Percentiles rank a stretch among this genome's conserved stretches.
Conservation (phyloP, 2,797 vertebrate genomes). For the Acrocephalus scirpaceus region DNA sequence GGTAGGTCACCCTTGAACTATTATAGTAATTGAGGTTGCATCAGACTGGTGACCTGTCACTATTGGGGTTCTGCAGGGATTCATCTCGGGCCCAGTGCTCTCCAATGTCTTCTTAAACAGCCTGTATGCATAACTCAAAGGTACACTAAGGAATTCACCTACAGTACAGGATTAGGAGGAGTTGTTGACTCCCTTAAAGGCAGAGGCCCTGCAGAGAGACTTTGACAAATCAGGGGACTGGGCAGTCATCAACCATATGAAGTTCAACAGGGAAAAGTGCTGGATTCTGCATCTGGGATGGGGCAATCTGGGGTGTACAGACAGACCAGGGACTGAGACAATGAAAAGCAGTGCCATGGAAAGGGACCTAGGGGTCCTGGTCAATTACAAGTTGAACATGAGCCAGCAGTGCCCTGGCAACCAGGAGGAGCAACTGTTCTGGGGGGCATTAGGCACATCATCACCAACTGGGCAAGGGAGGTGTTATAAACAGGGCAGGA, state of each 20-base stretch:
- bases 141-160: not conserved
- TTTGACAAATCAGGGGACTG: too few species aligned
- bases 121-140: too few species aligned
- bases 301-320: not conserved
- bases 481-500: too few species aligned
- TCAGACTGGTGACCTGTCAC: rapidly evolving
- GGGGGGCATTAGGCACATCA: too few species aligned
- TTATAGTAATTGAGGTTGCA: too few species aligned
- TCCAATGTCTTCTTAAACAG: not conserved
- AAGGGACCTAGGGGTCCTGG: not conserved
- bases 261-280: not conserved
- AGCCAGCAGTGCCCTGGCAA: not conserved
- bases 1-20: not conserved
- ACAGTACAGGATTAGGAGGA: not conserved
- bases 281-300: rapidly evolving
- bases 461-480: too few species aligned
- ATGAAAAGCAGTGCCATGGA: not conserved
- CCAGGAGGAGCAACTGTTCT: not conserved
- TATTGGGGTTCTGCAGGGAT: not conserved
- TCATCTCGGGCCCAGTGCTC: not conserved
- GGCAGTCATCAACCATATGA: not conserved
- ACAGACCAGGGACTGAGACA: not conserved
- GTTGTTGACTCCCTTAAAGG: not conserved
- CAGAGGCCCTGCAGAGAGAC: not conserved
- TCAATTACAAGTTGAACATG: rapidly evolving